A percentile compares a stretch with the other conserved stretches of the same genome.
Conservation (phyloP, 2,888 invertebrate species). For the Drosophila prostipennis region DNA sequence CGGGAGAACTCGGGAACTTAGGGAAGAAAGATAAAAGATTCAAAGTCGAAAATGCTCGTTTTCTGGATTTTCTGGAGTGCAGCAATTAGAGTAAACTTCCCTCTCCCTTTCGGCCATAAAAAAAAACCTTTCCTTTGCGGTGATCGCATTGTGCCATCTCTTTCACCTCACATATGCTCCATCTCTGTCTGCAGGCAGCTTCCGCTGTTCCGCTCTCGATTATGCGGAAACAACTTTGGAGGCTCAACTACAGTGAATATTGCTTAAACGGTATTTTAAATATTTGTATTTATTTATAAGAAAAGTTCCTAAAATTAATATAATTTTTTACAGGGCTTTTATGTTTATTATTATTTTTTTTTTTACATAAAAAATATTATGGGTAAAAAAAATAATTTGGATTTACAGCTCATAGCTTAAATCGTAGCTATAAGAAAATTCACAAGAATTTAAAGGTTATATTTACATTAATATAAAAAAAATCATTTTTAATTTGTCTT, state of each 20-base stretch:
- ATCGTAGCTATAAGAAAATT: too few relatives aligned
- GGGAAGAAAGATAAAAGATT: conserved; percentile 22
- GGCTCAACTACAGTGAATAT: conserved; percentile 27
- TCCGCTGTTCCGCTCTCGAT: conserved; percentile 21
- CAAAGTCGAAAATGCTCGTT: conserved; percentile 29
- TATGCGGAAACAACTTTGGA: conserved; percentile 23
- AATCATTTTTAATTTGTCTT: too few relatives aligned
- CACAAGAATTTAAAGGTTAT: too few relatives aligned
- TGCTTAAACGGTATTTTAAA: neutral
- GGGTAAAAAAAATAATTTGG: too few relatives aligned
- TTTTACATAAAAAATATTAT: too few relatives aligned
- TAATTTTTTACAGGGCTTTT: neutral
- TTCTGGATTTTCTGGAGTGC: conserved; percentile 47
- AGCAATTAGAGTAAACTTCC: conserved; percentile 59
- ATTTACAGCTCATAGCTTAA: too few relatives aligned
- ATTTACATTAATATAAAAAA: too few relatives aligned
- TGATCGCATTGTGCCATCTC: conserved; percentile 28
- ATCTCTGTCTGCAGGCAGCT: conserved; percentile 4
- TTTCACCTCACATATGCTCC: conserved; percentile 11
- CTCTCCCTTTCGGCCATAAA: neutral
- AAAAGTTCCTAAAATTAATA: neutral
- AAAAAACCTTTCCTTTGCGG: conserved; percentile 14
- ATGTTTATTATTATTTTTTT: too few relatives aligned
- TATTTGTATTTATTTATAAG: neutral
- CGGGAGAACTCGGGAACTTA: neutral